Conservation (phyloP, 2,888 invertebrate species). For the Agrochola macilenta region DNA sequence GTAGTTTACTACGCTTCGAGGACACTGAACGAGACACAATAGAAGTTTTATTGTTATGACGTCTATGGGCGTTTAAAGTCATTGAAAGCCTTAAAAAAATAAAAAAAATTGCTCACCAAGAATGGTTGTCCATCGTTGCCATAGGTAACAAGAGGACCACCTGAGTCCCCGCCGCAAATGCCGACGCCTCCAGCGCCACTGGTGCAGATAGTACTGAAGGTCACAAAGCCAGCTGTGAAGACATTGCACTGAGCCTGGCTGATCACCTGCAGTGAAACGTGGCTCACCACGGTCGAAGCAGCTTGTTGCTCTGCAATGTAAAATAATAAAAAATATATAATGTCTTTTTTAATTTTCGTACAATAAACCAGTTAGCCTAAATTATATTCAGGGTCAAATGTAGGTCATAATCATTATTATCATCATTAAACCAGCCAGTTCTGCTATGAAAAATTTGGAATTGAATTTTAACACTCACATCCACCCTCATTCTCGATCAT, state of each 20-base stretch:
- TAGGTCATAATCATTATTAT: not conserved
- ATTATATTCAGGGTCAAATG: too few species aligned
- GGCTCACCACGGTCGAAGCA: slow-evolving; percentile 69
- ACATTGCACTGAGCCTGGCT: slow-evolving; percentile 67
- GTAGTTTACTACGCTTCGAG: too few species aligned
- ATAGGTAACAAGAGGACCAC: slow-evolving; percentile 69
- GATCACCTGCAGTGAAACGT: slow-evolving; percentile 75
- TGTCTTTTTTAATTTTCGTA: too few species aligned
- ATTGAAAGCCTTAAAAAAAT: not conserved
- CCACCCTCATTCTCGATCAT: too few species aligned
- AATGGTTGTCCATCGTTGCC: slow-evolving; percentile 22
- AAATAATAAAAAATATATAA: not conserved
- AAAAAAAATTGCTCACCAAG: slow-evolving; percentile 18
- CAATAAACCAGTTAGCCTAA: too few species aligned
- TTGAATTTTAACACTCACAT: not conserved
- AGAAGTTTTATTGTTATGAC: too few species aligned
- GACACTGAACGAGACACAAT: too few species aligned
- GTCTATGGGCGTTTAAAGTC: too few species aligned
- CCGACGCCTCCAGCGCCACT: slow-evolving; percentile 75
- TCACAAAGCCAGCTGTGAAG: slow-evolving; percentile 65
- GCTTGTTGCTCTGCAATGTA: slow-evolving; percentile 66
- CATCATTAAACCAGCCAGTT: not conserved
- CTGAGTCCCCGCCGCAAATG: slow-evolving; percentile 79
- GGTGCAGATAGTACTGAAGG: slow-evolving; percentile 74
- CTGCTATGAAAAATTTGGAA: not conserved